Conservation (phyloP, 2,797 vertebrate genomes). For the Yasuhikotakia modesta region DNA sequence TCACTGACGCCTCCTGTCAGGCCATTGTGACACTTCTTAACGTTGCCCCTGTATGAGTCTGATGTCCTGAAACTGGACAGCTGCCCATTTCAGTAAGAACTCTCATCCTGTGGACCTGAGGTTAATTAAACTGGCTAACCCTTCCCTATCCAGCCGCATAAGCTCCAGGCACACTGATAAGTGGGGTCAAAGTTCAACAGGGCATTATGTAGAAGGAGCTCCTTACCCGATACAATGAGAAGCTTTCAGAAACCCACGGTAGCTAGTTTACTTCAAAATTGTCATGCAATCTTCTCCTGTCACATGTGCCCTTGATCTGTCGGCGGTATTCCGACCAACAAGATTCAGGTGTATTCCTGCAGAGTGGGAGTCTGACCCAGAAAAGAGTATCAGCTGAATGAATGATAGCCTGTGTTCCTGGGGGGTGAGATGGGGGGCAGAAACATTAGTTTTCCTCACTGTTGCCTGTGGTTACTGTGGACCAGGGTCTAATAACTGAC, state of each 20-base stretch:
- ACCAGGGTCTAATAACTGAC: slow-evolving; percentile 69
- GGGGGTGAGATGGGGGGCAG: slow-evolving; percentile 30
- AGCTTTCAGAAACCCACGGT: background rate
- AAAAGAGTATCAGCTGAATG: slow-evolving; percentile 16
- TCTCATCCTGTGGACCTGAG: slow-evolving; percentile 65
- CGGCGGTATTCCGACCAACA: slow-evolving; percentile 7
- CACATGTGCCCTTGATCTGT: slow-evolving; percentile 38
- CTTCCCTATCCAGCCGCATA: slow-evolving; percentile 64
- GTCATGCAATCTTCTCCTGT: slow-evolving; percentile 20
- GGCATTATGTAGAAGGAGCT: slow-evolving; percentile 73
- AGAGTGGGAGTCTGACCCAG: slow-evolving; percentile 23
- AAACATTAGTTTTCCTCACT: slow-evolving; percentile 16
- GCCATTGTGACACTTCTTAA: slow-evolving; percentile 40
- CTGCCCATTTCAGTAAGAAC: slow-evolving; percentile 68
- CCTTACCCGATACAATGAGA: slow-evolving; percentile 16
- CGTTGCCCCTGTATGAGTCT: slow-evolving; percentile 25
- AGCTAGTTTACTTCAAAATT: slow-evolving; percentile 10
- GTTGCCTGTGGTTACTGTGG: slow-evolving; percentile 43
- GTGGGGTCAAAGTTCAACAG: slow-evolving; percentile 66
- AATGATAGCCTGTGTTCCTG: slow-evolving; percentile 21
- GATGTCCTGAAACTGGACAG: slow-evolving; percentile 59
- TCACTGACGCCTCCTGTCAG: slow-evolving; percentile 36
- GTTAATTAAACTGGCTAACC: slow-evolving; percentile 80
- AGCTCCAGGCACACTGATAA: slow-evolving; percentile 65
- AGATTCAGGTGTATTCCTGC: slow-evolving; percentile 7